phyloP scores from a whole-genome alignment of 1,140 invertebrate species.

The Mya arenaria region DNA sequence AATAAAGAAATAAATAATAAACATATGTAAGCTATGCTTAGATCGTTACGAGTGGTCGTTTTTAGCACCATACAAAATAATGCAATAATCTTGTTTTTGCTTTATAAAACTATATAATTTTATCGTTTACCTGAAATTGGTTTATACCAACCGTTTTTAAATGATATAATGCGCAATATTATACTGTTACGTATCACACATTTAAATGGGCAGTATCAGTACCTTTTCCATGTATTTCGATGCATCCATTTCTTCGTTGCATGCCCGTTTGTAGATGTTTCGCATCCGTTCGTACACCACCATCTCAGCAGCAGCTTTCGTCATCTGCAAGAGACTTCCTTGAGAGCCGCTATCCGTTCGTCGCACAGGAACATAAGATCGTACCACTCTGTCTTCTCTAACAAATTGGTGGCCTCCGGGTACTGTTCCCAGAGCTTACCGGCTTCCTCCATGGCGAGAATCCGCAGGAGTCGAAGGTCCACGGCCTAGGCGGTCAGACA shows the following conservation, averaged over 20 bases:
- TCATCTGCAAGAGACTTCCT: too few relatives aligned
- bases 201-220: neutral
- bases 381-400: conserved; percentile 1
- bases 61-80: too few relatives aligned
- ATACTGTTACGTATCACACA: too few relatives aligned
- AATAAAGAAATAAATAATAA: too few relatives aligned
- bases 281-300: neutral
- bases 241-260: conserved; percentile 7
- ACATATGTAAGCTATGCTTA: too few relatives aligned
- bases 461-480: neutral
- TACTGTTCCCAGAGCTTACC: neutral
- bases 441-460: neutral
- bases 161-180: too few relatives aligned
- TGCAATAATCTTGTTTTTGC: too few relatives aligned
- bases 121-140: too few relatives aligned
- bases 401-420: neutral
- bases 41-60: too few relatives aligned
- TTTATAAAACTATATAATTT: too few relatives aligned
- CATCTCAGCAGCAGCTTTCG: neutral
- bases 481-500: neutral
- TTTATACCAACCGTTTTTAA: too few relatives aligned
- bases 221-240: conserved; percentile 38
- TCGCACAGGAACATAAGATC: conserved; percentile 1
- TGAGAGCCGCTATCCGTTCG: neutral
- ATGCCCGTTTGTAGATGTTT: conserved; percentile 4